Conservation (phyloP, 2,888 invertebrate genomes). For the Zygaena filipendulae region DNA sequence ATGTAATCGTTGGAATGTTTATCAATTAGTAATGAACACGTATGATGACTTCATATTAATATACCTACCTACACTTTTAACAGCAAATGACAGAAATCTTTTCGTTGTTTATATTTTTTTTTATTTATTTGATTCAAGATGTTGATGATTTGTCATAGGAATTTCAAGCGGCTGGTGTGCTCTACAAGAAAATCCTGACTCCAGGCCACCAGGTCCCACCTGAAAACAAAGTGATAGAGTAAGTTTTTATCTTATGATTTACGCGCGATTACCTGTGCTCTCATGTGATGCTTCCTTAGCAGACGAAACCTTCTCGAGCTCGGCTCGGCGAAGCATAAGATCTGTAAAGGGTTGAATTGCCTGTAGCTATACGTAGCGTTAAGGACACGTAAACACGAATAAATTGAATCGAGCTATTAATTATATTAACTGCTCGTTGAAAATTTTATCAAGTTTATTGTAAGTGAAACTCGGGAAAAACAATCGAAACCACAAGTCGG, state of each 20-base stretch:
- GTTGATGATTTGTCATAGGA: constrained; percentile 43
- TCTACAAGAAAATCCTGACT: constrained; percentile 50
- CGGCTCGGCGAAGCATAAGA: too few species aligned
- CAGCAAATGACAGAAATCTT: too few species aligned
- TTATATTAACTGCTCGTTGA: too few species aligned
- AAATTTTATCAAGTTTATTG: too few species aligned
- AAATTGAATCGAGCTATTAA: too few species aligned
- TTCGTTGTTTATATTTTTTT: background rate
- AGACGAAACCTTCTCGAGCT: too few species aligned
- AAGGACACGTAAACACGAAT: too few species aligned
- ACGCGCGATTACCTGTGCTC: constrained; percentile 28
- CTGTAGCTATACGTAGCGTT: too few species aligned
- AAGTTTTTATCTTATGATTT: constrained; percentile 30
- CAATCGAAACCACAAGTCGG: too few species aligned
- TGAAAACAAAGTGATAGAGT: constrained; percentile 40
- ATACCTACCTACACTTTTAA: background rate
- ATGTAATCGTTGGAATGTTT: background rate
- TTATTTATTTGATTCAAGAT: constrained; percentile 9
- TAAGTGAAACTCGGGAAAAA: too few species aligned
- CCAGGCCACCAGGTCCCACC: constrained; percentile 53
- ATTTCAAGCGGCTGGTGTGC: constrained; percentile 35
- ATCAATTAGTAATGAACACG: background rate
- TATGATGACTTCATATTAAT: background rate
- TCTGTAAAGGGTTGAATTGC: too few species aligned
- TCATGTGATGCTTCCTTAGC: too few species aligned